These are phyloP conservation scores for Aelia acuminata DNA, from an alignment of 2,888 invertebrate genomes.

Conservation along the genomic window DNA sequence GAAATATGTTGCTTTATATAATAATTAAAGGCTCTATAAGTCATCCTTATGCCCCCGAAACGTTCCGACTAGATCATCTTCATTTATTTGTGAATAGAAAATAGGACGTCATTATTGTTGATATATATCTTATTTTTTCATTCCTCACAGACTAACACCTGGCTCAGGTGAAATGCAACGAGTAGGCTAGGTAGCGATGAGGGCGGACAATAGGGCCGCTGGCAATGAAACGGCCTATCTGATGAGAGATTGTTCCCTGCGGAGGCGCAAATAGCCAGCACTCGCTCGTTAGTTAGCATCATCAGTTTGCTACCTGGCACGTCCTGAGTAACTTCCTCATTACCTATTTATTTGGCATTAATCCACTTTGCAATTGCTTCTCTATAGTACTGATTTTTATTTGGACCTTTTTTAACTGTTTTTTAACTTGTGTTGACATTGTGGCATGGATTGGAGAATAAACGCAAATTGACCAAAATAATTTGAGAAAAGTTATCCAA, in stretches of 20 bases:
- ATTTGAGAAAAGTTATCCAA: too few relatives aligned
- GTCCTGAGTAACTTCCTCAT: not conserved
- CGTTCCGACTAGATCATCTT: too few relatives aligned
- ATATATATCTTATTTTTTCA: too few relatives aligned
- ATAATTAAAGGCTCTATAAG: too few relatives aligned
- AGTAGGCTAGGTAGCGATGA: not conserved
- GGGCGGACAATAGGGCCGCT: not conserved
- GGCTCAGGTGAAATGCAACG: not conserved
- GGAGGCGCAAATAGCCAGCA: not conserved
- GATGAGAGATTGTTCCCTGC: not conserved
- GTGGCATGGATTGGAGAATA: too few relatives aligned
- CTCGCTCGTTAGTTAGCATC: not conserved
- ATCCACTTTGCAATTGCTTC: not conserved
- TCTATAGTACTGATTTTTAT: not conserved
- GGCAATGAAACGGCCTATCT: not conserved
- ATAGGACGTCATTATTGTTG: too few relatives aligned
- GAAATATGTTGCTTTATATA: too few relatives aligned
- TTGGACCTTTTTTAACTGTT: too few relatives aligned
- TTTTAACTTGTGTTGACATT: too few relatives aligned
- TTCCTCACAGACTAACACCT: not conserved
- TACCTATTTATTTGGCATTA: not conserved
- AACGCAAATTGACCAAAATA: too few relatives aligned
- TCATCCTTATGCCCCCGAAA: too few relatives aligned
- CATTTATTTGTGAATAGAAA: too few relatives aligned
- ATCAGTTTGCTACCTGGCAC: not conserved